Evolutionary conservation across 2,888 invertebrate species (phyloP).

Genomic region (Axea sp.): DNA sequence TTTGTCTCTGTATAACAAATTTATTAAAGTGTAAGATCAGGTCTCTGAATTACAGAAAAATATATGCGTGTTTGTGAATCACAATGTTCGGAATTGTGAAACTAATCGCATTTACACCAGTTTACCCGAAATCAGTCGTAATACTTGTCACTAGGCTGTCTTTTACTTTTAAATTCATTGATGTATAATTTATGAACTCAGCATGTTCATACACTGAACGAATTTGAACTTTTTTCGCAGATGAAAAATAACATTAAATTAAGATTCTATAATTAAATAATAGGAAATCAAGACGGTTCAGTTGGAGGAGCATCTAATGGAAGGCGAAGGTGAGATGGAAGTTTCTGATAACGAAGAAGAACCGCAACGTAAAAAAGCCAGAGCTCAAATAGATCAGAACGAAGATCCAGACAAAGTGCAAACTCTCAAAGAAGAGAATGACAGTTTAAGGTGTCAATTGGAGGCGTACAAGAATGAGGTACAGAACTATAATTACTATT

Average conservation of each 20-base stretch:
- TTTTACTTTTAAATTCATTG: slow-evolving; percentile 38
- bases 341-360: slow-evolving; percentile 88
- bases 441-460: slow-evolving; percentile 92
- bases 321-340: slow-evolving; percentile 92
- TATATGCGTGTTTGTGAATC: slow-evolving; percentile 14
- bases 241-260: not conserved
- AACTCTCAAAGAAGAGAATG: slow-evolving; percentile 89
- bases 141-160: slow-evolving; percentile 41
- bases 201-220: slow-evolving; percentile 60
- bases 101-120: slow-evolving; percentile 16
- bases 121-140: slow-evolving; percentile 31
- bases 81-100: slow-evolving; percentile 14
- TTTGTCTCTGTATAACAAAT: no score
- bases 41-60: slow-evolving; percentile 67
- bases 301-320: slow-evolving; percentile 83
- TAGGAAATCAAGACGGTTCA: slow-evolving; percentile 87
- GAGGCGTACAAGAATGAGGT: slow-evolving; percentile 96
- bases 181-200: slow-evolving; percentile 49
- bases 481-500: no score
- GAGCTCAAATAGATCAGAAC: slow-evolving; percentile 68
- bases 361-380: slow-evolving; percentile 75
- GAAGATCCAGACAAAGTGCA: slow-evolving; percentile 74
- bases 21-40: slow-evolving; percentile 9
- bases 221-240: slow-evolving; percentile 26
- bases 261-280: slow-evolving; percentile 44